Base-by-base conservation (phyloP, 2,888 invertebrate species). In the Actias luna region DNA sequence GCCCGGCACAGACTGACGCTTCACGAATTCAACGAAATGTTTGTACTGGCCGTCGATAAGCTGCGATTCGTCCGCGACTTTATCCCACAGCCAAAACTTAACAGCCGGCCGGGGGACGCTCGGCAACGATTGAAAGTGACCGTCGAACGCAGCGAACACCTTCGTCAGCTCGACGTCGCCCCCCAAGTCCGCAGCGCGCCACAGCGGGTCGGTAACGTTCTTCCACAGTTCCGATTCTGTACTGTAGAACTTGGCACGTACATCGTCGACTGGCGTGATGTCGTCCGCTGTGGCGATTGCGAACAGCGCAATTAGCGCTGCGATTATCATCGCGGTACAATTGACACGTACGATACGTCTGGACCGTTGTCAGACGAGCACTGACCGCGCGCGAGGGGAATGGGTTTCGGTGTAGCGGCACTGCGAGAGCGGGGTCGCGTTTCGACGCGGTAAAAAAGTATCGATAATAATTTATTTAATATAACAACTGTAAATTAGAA, bases 31-130 rank as follows among this genome's bases (percentile, higher is more conserved):
- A 63, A 95, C 85, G 79, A 95, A 97, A 58, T 93, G 94, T 67
- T 93, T 94, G 80, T 96, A 97, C 61, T 96, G 82, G 0, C 94
- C 94, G 67, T 95, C 94, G 35, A 97, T 90, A 22, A 93, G 85
- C 58, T 93, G 87, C 72, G 96, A 79, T 77, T 95, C 95, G 36
- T 93, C 90, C 64, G 94, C 91, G 1, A 95, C 89, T 62, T 93
- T 89, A 39, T 89, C 93, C 95, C 96, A 96, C 66, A 95, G 84
- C 94, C 95, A 96, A 7, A 94, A 78, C 31, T 79, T 72, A 31
- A 88, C 65, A 31, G 81, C 75, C 14, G 85, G 80, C 31, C 85
- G 76, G 60, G 80, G 81, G 35, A 80, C 66, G 62, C 71, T 71
- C 60, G 87, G 85, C 58, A 88, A 72, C 50, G 75, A 67, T 61